Base-by-base conservation (phyloP, 2,113 vertebrate species). In the Ciconia maguari region DNA sequence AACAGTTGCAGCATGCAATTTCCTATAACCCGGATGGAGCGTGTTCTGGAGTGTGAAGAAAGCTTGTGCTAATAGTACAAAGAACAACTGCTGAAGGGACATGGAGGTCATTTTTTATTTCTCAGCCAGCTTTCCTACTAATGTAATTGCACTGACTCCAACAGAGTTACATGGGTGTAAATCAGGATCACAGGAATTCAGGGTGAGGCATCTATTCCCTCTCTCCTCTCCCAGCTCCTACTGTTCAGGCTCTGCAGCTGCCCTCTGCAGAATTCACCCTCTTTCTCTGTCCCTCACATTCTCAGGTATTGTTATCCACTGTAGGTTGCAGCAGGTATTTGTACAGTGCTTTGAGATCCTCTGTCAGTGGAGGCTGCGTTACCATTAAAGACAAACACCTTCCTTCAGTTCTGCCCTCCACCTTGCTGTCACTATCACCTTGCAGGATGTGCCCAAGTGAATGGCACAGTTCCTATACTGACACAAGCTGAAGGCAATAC, bases 361-460 rank as follows among this genome's bases (percentile, higher is more conserved):
- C 61, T 64, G 6, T 34, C 1, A 0, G 30, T 10, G 41, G 26
- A 78, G 72, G 69, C 42, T 36, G 26, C 0, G 2, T 11, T 36
- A 9, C 16, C 36, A 25, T 4, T 22, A 26, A 51, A 36, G 52
- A 80, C 64, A 68, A 78, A 52, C 38, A 10, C 29, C 22, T 51
- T 48, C 52, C 42, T n/a, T 15, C 64, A 46, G 61, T 27, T 71
- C 69, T 84, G 65, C 48, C 51, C 48, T 41, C 29, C 38, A 32
- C 60, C 46, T 71, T 17, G 51, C 57, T 64, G 64, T 36, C 84
- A 9, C 52, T 13, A 5, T 27, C 58, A 21, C 22, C 26, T 10
- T 60, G 44, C 13, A 24, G 42, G 55, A 54, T 21, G 25, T 9
- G 20, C 26, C 38, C 18, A 3, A 6, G 16, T 2, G 5, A 61